Evolutionary conservation across 2,797 vertebrate species (phyloP).

Genomic region (Sciurus vulgaris): DNA sequence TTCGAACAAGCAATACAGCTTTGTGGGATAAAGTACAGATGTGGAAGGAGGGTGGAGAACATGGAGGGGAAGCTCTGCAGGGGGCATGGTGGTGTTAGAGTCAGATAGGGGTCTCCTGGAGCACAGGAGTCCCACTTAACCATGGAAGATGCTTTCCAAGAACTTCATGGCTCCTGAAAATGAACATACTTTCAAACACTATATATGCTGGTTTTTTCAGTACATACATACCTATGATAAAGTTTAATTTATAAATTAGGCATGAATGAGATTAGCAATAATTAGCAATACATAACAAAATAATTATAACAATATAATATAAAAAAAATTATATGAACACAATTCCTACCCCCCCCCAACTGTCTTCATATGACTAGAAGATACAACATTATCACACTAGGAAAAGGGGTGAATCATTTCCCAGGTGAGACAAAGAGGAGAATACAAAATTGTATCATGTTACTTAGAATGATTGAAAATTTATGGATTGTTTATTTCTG

Average conservation of each 20-base stretch:
- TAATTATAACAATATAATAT: background rate
- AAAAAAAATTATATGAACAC: background rate
- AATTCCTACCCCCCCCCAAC: background rate
- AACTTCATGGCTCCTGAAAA: background rate
- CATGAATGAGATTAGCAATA: background rate
- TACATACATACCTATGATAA: background rate
- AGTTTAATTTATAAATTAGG: background rate
- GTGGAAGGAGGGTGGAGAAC: background rate
- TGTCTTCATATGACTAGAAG: background rate
- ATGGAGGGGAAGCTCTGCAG: background rate
- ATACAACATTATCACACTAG: background rate
- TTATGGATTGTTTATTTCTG: background rate
- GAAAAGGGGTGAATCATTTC: background rate
- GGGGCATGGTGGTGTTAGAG: background rate
- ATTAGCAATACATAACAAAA: background rate
- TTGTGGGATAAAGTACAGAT: background rate
- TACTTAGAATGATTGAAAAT: background rate
- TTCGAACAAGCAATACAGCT: background rate
- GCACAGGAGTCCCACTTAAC: rapidly evolving
- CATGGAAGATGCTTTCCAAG: background rate
- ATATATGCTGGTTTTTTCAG: too few relatives aligned
- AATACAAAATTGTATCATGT: background rate
- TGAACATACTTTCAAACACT: too few relatives aligned
- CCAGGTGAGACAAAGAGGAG: background rate
- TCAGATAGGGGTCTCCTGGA: background rate